Evolutionary conservation across 1,140 invertebrate genomes (phyloP).

Genomic region (Apocrypta bakeri): DNA sequence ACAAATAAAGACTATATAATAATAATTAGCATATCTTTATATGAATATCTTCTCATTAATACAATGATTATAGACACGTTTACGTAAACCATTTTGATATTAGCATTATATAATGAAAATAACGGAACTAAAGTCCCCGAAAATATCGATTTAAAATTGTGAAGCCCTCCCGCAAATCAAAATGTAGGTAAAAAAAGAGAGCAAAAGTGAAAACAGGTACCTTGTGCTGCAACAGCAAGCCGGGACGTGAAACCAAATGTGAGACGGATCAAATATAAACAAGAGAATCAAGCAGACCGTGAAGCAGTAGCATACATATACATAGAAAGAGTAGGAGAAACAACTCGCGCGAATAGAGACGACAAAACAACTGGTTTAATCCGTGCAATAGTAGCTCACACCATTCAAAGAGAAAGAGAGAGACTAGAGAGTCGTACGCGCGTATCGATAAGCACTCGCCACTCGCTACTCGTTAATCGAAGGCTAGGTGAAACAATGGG

Average conservation of each 20-base stretch:
- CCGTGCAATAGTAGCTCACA: constrained; percentile 43
- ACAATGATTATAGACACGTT: too few species aligned
- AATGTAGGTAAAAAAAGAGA: background rate
- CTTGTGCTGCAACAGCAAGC: background rate
- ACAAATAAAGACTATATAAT: too few species aligned
- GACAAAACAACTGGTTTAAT: constrained; percentile 58
- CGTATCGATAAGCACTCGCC: constrained; percentile 54
- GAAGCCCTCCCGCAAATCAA: background rate
- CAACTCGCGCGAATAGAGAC: constrained; percentile 40
- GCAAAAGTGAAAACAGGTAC: background rate
- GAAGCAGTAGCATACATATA: background rate
- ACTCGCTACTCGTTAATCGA: constrained; percentile 54
- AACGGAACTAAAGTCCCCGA: too few species aligned
- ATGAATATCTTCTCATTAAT: too few species aligned
- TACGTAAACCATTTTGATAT: too few species aligned
- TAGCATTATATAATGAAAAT: too few species aligned
- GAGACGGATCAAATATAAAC: constrained; percentile 10
- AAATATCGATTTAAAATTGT: too few species aligned
- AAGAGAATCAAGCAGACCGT: constrained; percentile 10
- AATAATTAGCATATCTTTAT: too few species aligned
- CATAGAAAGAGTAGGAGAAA: background rate
- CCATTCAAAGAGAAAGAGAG: constrained; percentile 50
- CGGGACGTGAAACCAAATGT: background rate
- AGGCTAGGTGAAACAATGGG: background rate
- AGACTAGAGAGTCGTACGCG: constrained; percentile 1